phyloP scores from a whole-genome alignment of 2,888 invertebrate species.

The Falcaria lacertinaria region DNA sequence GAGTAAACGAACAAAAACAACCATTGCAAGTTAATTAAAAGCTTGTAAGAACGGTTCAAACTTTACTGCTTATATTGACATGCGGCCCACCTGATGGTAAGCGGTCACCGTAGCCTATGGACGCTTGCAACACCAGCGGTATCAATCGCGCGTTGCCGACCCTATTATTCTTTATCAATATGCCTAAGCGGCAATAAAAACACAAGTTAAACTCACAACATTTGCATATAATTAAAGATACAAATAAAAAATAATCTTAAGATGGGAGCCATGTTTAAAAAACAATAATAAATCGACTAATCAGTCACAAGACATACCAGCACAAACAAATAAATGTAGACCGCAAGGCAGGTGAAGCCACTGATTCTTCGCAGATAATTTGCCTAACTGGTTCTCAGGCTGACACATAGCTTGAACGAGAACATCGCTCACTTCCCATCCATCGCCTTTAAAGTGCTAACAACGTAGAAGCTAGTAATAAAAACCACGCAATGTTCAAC shows the following conservation, averaged over 20 bases:
- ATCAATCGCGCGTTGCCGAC: no score
- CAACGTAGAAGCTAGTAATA: not conserved
- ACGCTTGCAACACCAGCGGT: no score
- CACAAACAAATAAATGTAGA: slow-evolving; percentile 41
- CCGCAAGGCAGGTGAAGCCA: slow-evolving; percentile 63
- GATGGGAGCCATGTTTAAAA: slow-evolving; percentile 4
- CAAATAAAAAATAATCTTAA: not conserved
- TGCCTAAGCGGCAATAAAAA: no score
- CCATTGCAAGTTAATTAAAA: no score
- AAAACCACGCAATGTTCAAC: not conserved
- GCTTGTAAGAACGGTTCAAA: no score
- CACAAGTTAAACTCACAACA: not conserved
- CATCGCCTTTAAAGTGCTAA: slow-evolving; percentile 4
- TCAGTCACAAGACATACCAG: slow-evolving; percentile 24
- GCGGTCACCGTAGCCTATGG: no score
- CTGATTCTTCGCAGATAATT: slow-evolving; percentile 71
- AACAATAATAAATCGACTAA: slow-evolving; percentile 26
- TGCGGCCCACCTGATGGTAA: no score
- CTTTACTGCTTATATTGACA: no score
- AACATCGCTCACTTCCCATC: slow-evolving; percentile 7
- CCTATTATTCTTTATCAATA: no score
- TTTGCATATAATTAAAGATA: not conserved
- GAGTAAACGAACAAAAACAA: no score
- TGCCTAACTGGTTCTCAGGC: slow-evolving; percentile 69
- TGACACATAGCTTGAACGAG: slow-evolving; percentile 43